phyloP scores from a whole-genome alignment of 2,888 invertebrate species.

The Gortyna flavago region DNA sequence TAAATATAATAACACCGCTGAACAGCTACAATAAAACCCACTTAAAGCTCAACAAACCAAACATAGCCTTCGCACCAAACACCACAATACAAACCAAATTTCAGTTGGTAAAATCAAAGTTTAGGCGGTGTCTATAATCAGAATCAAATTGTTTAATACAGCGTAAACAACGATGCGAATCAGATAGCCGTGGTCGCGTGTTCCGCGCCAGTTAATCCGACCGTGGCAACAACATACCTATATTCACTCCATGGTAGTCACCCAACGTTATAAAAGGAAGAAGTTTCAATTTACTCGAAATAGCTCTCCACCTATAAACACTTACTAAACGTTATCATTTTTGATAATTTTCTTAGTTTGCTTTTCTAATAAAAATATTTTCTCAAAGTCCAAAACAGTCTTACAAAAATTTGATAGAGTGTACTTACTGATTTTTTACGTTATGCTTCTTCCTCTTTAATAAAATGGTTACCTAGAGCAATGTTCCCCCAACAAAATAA shows the following conservation, averaged over 20 bases:
- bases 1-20: background rate
- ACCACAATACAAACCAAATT: slow-evolving; percentile 64
- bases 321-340: slow-evolving; percentile 71
- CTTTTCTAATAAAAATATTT: slow-evolving; percentile 11
- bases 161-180: slow-evolving; percentile 86
- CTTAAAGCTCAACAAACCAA: slow-evolving; percentile 16
- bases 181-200: slow-evolving; percentile 86
- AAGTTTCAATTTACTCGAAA: slow-evolving; percentile 85
- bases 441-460: background rate
- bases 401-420: background rate
- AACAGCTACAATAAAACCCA: slow-evolving; percentile 1
- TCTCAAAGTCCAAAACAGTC: background rate
- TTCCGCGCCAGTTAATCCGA: slow-evolving; percentile 82
- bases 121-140: slow-evolving; percentile 81
- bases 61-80: slow-evolving; percentile 36
- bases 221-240: slow-evolving; percentile 65
- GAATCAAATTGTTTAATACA: slow-evolving; percentile 87
- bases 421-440: slow-evolving; percentile 19
- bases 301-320: slow-evolving; percentile 68
- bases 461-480: slow-evolving; percentile 13
- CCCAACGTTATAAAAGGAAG: slow-evolving; percentile 77
- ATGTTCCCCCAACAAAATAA: slow-evolving; percentile 22
- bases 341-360: slow-evolving; percentile 6
- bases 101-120: slow-evolving; percentile 75
- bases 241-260: slow-evolving; percentile 63